Evolutionary conservation across 1,140 invertebrate species (phyloP).

Genomic region (Ceratina japonica): DNA sequence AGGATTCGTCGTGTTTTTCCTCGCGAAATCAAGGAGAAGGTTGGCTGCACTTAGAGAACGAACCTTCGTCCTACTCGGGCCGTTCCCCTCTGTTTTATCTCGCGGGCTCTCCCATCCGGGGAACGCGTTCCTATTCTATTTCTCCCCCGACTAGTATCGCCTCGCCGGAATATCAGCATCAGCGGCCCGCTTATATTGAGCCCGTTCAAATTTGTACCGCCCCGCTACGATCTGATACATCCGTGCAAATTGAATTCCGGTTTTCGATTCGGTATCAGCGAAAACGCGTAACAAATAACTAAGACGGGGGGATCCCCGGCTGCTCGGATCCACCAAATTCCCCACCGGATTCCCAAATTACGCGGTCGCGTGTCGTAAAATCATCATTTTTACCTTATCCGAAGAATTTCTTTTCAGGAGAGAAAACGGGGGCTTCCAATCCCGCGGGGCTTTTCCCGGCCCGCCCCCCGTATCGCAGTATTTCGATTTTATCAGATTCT

Average conservation of each 20-base stretch:
- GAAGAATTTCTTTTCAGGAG: no score
- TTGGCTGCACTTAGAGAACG: constrained; percentile 23
- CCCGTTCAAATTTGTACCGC: constrained; percentile 20
- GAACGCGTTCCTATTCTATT: constrained; percentile 17
- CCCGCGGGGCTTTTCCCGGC: no score
- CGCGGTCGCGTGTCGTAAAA: background rate
- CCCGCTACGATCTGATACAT: constrained; percentile 23
- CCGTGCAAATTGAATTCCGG: constrained; percentile 40
- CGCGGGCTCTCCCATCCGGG: background rate
- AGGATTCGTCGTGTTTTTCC: constrained; percentile 26
- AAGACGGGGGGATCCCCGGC: background rate
- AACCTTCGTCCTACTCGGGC: background rate
- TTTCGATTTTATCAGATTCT: background rate
- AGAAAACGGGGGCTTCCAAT: no score
- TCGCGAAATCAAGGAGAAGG: constrained; percentile 34
- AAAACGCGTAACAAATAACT: constrained; percentile 29
- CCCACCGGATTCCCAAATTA: constrained; percentile 10
- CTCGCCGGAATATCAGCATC: constrained; percentile 25
- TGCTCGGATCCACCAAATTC: background rate
- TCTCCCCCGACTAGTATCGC: background rate
- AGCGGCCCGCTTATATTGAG: constrained; percentile 15
- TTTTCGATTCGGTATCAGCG: constrained; percentile 36
- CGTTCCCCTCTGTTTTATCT: constrained; percentile 18
- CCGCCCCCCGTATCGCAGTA: background rate
- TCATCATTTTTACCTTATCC: background rate